A percentile compares a stretch with the other conserved stretches of the same genome.
These are phyloP conservation scores for Oreohelix idahoensis DNA, from an alignment of 1,140 invertebrate species.

Conservation along the genomic window DNA sequence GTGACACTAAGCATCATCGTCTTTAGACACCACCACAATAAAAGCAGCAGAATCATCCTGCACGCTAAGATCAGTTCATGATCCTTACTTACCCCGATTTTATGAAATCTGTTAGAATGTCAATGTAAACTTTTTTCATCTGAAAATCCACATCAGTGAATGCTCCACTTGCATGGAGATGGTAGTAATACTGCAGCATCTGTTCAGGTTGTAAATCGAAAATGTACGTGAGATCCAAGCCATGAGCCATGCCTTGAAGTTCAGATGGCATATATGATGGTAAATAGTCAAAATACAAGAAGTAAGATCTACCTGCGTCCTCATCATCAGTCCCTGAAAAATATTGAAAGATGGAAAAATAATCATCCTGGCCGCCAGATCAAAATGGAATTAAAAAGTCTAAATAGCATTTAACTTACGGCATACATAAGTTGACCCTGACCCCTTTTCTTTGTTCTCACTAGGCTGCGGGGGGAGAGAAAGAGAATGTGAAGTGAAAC, in stretches of 20 bases:
- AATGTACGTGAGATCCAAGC: slow-evolving; percentile 9
- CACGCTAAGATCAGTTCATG: no score
- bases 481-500: no score
- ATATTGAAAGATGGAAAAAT: neutral
- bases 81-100: slow-evolving; percentile 8
- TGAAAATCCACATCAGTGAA: slow-evolving; percentile 1
- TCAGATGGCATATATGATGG: neutral
- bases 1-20: no score
- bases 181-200: neutral
- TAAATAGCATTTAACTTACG: no score
- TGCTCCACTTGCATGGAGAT: neutral
- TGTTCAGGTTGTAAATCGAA: slow-evolving; percentile 5
- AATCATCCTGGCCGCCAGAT: neutral
- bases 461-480: no score
- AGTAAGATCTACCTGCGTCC: neutral
- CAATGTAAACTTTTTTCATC: neutral
- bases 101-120: slow-evolving; percentile 12
- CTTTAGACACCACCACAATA: no score
- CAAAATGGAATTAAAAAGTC: no score
- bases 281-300: slow-evolving; percentile 16
- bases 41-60: no score
- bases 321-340: neutral
- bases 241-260: neutral
- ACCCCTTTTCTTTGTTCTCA: no score
- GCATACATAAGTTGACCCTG: no score